These are phyloP conservation scores for Lithobates pipiens DNA, from an alignment of 2,797 vertebrate species.

Conservation along the genomic window DNA sequence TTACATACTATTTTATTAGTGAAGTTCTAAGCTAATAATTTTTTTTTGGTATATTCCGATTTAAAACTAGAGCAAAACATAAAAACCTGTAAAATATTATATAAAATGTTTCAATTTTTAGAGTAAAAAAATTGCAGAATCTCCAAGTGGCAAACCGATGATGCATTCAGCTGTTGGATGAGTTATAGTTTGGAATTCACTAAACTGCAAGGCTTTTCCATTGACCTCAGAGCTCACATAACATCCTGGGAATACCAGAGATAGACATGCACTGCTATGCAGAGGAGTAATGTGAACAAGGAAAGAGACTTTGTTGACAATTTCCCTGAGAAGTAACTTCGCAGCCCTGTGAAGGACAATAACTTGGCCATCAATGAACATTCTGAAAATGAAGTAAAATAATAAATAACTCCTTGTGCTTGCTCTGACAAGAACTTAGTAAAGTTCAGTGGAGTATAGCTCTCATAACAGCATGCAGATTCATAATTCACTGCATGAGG, in stretches of 20 bases:
- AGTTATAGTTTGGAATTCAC: constrained; percentile 7
- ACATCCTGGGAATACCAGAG: constrained; percentile 56
- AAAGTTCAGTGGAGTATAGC: background rate
- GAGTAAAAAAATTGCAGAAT: background rate
- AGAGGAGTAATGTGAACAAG: constrained; percentile 59
- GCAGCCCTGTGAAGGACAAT: constrained; percentile 44
- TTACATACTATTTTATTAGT: background rate
- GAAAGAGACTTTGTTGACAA: constrained; percentile 36
- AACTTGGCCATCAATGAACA: constrained; percentile 8
- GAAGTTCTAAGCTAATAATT: background rate
- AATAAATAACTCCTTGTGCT: background rate
- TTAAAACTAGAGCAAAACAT: too few relatives aligned
- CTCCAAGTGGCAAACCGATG: background rate
- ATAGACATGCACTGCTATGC: constrained; percentile 38
- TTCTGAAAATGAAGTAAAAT: background rate
- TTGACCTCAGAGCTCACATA: constrained; percentile 48
- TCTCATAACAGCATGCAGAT: background rate
- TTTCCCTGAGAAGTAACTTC: constrained; percentile 53
- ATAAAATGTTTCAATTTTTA: too few relatives aligned
- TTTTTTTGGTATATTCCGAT: too few relatives aligned
- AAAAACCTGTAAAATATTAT: too few relatives aligned
- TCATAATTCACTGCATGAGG: background rate
- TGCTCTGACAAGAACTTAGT: background rate
- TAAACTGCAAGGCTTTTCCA: constrained; percentile 12
- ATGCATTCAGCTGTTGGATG: background rate